These are phyloP conservation scores for Lepus americanus DNA, from an alignment of 2,113 vertebrate genomes.

Conservation along the genomic window DNA sequence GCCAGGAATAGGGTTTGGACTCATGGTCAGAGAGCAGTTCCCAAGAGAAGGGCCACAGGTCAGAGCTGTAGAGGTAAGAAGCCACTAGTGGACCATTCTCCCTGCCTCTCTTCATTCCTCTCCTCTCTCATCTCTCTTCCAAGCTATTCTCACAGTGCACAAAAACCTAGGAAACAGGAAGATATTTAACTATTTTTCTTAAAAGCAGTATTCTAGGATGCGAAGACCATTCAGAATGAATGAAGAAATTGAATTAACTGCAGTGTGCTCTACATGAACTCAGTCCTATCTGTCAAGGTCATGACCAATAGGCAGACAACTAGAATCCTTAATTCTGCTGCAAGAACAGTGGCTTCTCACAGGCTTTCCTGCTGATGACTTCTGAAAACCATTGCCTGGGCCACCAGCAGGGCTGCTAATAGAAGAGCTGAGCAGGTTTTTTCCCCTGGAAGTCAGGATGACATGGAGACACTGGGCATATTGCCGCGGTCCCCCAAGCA, in stretches of 20 bases:
- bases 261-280: background rate
- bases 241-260: background rate
- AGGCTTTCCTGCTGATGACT: constrained; percentile 22
- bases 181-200: background rate
- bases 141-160: background rate
- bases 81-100: background rate
- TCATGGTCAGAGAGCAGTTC: background rate
- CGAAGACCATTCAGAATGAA: background rate
- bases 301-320: background rate
- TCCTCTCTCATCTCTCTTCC: background rate
- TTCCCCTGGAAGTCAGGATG: constrained; percentile 38
- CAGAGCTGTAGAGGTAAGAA: background rate
- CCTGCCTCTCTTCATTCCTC: background rate
- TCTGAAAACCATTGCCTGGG: constrained; percentile 29
- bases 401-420: constrained; percentile 67
- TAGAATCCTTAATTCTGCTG: background rate
- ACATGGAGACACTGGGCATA: background rate
- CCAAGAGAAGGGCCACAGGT: background rate
- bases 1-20: background rate
- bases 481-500: background rate
- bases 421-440: constrained; percentile 58
- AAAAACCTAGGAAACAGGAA: background rate
- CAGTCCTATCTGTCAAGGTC: constrained; percentile 1
- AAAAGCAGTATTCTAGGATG: background rate
- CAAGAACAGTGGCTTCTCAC: background rate